Conservation (phyloP, 1,140 invertebrate genomes). For the Drosophila littoralis region DNA sequence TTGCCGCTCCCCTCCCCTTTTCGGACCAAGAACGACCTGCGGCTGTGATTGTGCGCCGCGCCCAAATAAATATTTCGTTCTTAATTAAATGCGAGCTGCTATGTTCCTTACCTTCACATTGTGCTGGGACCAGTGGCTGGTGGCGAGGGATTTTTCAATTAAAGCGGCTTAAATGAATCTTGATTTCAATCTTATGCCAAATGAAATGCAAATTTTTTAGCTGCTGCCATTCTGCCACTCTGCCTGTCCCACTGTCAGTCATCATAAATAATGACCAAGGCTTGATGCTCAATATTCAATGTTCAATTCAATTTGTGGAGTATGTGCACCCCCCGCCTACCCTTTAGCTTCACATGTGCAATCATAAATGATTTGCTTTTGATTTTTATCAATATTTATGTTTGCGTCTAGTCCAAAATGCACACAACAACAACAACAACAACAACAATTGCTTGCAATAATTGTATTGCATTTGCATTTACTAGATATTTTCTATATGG, state of each 20-base stretch:
- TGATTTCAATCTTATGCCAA: conserved; percentile 71
- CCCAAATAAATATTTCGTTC: conserved; percentile 75
- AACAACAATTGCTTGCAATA: conserved; percentile 19
- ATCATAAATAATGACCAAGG: conserved; percentile 63
- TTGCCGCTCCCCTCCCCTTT: neutral
- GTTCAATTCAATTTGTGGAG: conserved; percentile 34
- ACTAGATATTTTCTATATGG: conserved; percentile 17
- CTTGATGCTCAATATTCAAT: conserved; percentile 23
- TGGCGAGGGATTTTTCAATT: conserved; percentile 61
- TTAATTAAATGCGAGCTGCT: conserved; percentile 75
- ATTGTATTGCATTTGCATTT: conserved; percentile 30
- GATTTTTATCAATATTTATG: conserved; percentile 65
- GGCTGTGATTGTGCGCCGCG: conserved; percentile 33
- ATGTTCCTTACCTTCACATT: conserved; percentile 28
- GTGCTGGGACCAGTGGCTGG: neutral
- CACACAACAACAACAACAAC: conserved; percentile 13
- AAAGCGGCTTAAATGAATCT: conserved; percentile 73
- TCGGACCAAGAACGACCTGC: neutral
- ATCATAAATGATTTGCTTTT: conserved; percentile 59
- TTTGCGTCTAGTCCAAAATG: conserved; percentile 35
- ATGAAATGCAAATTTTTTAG: conserved; percentile 67
- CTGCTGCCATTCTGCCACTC: neutral
- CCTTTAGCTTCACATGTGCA: conserved; percentile 42
- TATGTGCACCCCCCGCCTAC: no score
- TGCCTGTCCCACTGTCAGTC: conserved; percentile 24